phyloP scores from a whole-genome alignment of 1,140 invertebrate genomes.

The Lordiphosa stackelbergi region DNA sequence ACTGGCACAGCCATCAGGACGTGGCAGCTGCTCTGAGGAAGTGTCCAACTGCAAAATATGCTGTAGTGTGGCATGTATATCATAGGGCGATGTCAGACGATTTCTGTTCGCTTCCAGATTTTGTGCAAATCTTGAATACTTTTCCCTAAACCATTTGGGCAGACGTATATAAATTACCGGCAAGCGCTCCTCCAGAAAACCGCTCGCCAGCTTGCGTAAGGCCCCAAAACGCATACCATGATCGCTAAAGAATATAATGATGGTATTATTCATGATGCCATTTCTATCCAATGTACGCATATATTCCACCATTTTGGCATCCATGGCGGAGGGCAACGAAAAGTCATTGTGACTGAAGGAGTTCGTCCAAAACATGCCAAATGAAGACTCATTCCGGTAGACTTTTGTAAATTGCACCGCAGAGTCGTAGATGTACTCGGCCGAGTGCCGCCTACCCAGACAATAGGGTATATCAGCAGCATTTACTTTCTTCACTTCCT shows the following conservation, averaged over 20 bases:
- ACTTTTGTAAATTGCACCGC: slow-evolving; percentile 79
- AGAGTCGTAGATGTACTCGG: slow-evolving; percentile 80
- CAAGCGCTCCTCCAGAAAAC: slow-evolving; percentile 91
- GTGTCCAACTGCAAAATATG: slow-evolving; percentile 77
- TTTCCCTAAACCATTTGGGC: slow-evolving; percentile 84
- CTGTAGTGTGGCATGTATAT: slow-evolving; percentile 84
- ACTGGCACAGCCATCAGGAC: slow-evolving; percentile 78
- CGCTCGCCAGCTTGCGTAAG: slow-evolving; percentile 82
- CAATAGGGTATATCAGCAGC: slow-evolving; percentile 77
- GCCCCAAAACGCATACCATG: slow-evolving; percentile 93
- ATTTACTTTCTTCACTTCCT: slow-evolving; percentile 73
- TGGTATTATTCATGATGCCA: slow-evolving; percentile 82
- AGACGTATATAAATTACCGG: slow-evolving; percentile 89
- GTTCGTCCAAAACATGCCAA: slow-evolving; percentile 89
- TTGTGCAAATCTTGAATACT: slow-evolving; percentile 81
- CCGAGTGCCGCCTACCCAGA: slow-evolving; percentile 79
- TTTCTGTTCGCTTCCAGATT: slow-evolving; percentile 86
- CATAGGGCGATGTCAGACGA: slow-evolving; percentile 88
- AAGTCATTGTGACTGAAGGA: slow-evolving; percentile 87
- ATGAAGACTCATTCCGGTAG: slow-evolving; percentile 78
- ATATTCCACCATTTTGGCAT: slow-evolving; percentile 80
- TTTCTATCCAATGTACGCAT: slow-evolving; percentile 80
- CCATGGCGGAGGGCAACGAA: slow-evolving; percentile 83
- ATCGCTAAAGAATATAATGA: slow-evolving; percentile 91
- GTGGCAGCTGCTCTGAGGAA: slow-evolving; percentile 17